Conservation (phyloP, 2,888 invertebrate genomes). For the Molorchus minor region DNA sequence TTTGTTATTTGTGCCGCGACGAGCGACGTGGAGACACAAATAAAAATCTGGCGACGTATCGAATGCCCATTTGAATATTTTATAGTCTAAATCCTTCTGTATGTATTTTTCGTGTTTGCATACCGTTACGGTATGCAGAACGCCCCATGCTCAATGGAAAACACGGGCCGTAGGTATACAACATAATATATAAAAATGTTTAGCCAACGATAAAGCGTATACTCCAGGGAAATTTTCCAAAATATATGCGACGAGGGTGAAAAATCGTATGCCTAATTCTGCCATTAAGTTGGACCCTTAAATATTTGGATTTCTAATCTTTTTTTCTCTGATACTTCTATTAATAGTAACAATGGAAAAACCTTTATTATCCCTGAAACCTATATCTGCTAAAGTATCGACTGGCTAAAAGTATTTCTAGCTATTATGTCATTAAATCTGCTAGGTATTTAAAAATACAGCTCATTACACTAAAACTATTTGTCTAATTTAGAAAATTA, state of each 20-base stretch:
- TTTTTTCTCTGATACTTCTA: no score
- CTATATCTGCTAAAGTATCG: no score
- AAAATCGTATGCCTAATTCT: constrained; percentile 1
- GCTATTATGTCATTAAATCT: no score
- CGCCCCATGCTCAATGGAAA: neutral
- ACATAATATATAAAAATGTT: constrained; percentile 19
- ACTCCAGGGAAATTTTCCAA: constrained; percentile 19
- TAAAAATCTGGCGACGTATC: constrained; percentile 11
- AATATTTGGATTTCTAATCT: no score
- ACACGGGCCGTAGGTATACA: constrained; percentile 4
- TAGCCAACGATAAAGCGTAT: constrained; percentile 16
- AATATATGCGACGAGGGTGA: neutral
- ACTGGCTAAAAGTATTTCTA: no score
- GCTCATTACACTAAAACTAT: no score
- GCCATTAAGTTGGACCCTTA: neutral
- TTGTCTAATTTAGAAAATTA: no score
- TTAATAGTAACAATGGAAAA: no score
- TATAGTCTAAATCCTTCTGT: neutral
- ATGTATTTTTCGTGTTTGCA: constrained; percentile 1
- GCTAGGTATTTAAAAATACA: no score
- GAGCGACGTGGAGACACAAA: neutral
- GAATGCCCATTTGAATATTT: constrained; percentile 4
- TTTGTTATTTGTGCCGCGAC: neutral
- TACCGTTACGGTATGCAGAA: neutral
- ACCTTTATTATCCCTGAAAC: no score